These are phyloP conservation scores for Dorcus parallelipipedus DNA, from an alignment of 2,888 invertebrate genomes.

Conservation along the genomic window DNA sequence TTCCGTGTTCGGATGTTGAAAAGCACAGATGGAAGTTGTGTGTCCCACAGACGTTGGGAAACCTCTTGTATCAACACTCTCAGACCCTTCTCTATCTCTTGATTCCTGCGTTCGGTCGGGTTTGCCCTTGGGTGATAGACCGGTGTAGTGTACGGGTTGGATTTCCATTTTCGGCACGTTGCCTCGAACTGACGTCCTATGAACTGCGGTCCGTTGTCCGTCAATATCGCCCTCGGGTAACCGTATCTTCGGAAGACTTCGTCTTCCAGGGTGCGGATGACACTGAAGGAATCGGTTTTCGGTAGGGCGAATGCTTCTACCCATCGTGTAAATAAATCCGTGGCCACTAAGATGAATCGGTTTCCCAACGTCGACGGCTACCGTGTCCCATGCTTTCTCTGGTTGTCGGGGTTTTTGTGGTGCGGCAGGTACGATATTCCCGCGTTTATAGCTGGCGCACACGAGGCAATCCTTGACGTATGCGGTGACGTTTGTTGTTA, in stretches of 20 bases:
- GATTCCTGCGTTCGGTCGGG: slow-evolving; percentile 26
- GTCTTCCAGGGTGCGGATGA: slow-evolving; percentile 11
- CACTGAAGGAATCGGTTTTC: not conserved
- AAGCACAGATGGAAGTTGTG: slow-evolving; percentile 2
- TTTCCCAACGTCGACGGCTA: slow-evolving; percentile 18
- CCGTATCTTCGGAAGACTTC: slow-evolving; percentile 19
- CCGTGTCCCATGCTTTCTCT: slow-evolving; percentile 4
- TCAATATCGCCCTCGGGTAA: slow-evolving; percentile 13
- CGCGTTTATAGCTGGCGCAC: slow-evolving; percentile 9
- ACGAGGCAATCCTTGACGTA: slow-evolving; percentile 19
- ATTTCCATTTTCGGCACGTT: slow-evolving; percentile 16
- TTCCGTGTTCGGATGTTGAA: slow-evolving; percentile 6
- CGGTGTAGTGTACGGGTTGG: slow-evolving; percentile 22
- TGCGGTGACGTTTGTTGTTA: slow-evolving; percentile 15
- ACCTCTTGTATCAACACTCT: not conserved
- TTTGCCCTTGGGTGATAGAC: slow-evolving; percentile 28
- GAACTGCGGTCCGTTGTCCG: slow-evolving; percentile 18
- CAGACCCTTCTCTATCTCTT: slow-evolving; percentile 29
- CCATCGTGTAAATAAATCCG: slow-evolving; percentile 28
- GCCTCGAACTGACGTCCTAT: slow-evolving; percentile 1
- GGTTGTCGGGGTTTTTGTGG: slow-evolving; percentile 10
- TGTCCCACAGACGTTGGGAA: slow-evolving; percentile 7
- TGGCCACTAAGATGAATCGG: slow-evolving; percentile 22
- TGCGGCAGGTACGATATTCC: slow-evolving; percentile 7
- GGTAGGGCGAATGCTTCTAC: slow-evolving; percentile 24